A percentile compares a stretch with the other conserved stretches of the same genome.
Evolutionary conservation across 2,888 invertebrate species (phyloP).

Genomic region (Darwinula stevensoni): DNA sequence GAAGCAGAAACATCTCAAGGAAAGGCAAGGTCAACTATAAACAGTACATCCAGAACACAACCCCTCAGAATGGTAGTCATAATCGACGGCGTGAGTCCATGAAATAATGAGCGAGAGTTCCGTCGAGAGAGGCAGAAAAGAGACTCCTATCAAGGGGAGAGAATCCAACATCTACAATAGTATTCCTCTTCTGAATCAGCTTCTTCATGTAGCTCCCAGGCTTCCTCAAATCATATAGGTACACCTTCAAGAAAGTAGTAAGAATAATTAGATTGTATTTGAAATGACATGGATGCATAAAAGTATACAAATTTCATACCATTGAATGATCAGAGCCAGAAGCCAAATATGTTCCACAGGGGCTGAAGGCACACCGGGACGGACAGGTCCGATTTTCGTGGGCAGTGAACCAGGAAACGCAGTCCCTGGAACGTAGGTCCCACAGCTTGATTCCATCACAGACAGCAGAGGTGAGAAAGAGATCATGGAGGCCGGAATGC

Average conservation of each 20-base stretch:
- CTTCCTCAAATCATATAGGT: conserved; percentile 15
- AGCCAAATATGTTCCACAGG: conserved; percentile 15
- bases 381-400: conserved; percentile 14
- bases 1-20: too few relatives aligned
- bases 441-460: conserved; percentile 17
- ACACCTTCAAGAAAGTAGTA: conserved; percentile 11
- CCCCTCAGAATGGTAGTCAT: too few relatives aligned
- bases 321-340: conserved; percentile 16
- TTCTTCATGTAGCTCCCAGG: conserved; percentile 14
- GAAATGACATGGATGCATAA: not conserved
- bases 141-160: not conserved
- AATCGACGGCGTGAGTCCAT: too few relatives aligned
- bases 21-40: too few relatives aligned
- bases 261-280: not conserved
- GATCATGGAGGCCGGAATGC: conserved; percentile 7
- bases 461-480: conserved; percentile 12
- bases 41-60: too few relatives aligned
- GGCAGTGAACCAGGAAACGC: conserved; percentile 14
- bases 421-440: conserved; percentile 14
- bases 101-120: too few relatives aligned
- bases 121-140: not conserved
- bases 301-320: conserved; percentile 12
- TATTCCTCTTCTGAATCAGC: conserved; percentile 14
- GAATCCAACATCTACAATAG: conserved; percentile 14
- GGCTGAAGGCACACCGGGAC: conserved; percentile 15